These are phyloP conservation scores for Diceros bicornis DNA, from an alignment of 2,797 vertebrate species.

Conservation along the genomic window DNA sequence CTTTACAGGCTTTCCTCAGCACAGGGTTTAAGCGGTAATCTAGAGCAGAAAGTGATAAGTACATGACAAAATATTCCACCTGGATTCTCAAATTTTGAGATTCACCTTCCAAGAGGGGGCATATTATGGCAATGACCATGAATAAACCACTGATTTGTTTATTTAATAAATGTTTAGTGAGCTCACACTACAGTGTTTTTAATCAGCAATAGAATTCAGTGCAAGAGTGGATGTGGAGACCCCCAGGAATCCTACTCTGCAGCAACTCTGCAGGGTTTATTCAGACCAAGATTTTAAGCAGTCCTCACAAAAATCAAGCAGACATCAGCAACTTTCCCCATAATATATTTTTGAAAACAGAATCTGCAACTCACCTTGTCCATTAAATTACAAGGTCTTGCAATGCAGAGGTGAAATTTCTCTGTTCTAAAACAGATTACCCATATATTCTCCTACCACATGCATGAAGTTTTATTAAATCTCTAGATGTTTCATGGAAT, in stretches of 20 bases:
- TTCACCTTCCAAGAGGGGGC: not conserved
- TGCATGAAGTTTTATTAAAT: not conserved
- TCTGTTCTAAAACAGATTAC: constrained; percentile 47
- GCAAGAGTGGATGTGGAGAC: not conserved
- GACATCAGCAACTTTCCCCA: not conserved
- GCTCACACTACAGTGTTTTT: not conserved
- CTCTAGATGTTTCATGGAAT: not conserved
- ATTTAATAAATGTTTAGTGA: not conserved
- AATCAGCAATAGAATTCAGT: not conserved
- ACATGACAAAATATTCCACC: not conserved
- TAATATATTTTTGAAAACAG: not conserved
- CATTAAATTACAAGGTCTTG: not conserved
- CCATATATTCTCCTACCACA: not conserved
- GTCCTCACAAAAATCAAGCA: not conserved
- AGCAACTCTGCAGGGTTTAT: not conserved
- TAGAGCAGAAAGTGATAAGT: constrained; percentile 81
- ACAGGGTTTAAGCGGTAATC: constrained; percentile 98
- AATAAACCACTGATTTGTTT: not conserved
- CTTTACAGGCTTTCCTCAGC: constrained; percentile 97
- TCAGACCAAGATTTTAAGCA: not conserved
- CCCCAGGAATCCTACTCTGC: not conserved
- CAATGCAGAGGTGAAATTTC: not conserved
- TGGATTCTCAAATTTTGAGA: not conserved
- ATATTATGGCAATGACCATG: not conserved
- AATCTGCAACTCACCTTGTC: not conserved